A percentile compares a stretch with the other conserved stretches of the same genome.
Evolutionary conservation across 2,797 vertebrate species (phyloP).

Genomic region (Lerista edwardsae): DNA sequence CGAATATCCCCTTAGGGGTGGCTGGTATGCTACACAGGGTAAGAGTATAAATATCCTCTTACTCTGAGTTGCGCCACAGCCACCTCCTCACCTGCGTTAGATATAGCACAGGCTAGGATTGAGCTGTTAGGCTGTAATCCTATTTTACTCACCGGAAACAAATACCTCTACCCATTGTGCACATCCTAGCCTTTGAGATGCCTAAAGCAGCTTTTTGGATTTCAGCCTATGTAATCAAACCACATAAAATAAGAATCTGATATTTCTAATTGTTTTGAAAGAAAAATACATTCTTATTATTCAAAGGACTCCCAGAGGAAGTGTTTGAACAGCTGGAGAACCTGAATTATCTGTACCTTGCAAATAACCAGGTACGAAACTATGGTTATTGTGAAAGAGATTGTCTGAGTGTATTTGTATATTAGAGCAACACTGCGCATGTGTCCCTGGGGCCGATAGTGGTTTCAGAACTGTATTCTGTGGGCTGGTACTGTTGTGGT

Average conservation of each 20-base stretch:
- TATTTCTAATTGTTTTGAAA: background rate
- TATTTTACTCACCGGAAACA: too few relatives aligned
- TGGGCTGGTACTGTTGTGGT: background rate
- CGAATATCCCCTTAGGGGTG: too few relatives aligned
- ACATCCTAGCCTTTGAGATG: background rate
- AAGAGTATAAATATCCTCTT: too few relatives aligned
- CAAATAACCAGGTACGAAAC: constrained; percentile 92
- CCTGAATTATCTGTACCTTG: constrained; percentile 94
- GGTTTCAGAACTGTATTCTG: background rate
- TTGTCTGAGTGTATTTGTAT: constrained; percentile 12
- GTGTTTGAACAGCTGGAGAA: constrained; percentile 91
- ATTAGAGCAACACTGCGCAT: background rate
- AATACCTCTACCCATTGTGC: background rate
- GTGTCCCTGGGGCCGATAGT: too few relatives aligned
- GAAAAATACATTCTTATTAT: constrained; percentile 49
- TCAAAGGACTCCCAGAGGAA: constrained; percentile 91
- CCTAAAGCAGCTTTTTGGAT: background rate
- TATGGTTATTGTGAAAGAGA: constrained; percentile 17
- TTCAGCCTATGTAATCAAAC: background rate
- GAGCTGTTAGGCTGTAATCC: too few relatives aligned
- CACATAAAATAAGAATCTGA: background rate
- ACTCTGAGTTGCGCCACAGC: too few relatives aligned
- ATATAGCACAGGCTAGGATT: too few relatives aligned
- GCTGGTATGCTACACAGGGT: too few relatives aligned
- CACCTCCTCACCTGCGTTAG: too few relatives aligned